These are phyloP conservation scores for Caradrina kadenii DNA, from an alignment of 2,888 invertebrate species.

Conservation along the genomic window DNA sequence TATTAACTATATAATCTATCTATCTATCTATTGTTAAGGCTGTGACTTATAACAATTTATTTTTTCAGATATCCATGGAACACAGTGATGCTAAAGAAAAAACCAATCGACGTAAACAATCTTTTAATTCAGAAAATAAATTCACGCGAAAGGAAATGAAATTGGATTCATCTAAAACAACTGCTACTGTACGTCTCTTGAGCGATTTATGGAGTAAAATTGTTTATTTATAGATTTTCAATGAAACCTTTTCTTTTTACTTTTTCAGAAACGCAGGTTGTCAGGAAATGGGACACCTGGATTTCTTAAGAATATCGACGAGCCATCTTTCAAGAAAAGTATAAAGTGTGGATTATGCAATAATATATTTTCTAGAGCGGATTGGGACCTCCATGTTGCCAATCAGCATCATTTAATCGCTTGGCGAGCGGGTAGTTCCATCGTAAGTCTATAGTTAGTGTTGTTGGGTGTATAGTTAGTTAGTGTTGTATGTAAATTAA, in stretches of 20 bases:
- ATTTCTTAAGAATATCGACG: slow-evolving; percentile 2
- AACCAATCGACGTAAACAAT: background rate
- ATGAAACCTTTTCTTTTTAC: background rate
- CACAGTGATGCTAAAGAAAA: background rate
- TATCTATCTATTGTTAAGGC: background rate
- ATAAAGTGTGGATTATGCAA: slow-evolving; percentile 74
- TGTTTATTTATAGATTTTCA: background rate
- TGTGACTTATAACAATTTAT: background rate
- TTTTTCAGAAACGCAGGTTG: slow-evolving; percentile 53
- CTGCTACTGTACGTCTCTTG: slow-evolving; percentile 24
- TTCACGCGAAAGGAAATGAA: slow-evolving; percentile 1
- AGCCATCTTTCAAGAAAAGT: slow-evolving; percentile 59
- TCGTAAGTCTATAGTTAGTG: slow-evolving; percentile 69
- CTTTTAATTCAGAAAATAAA: slow-evolving; percentile 17
- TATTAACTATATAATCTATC: background rate
- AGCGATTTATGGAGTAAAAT: background rate
- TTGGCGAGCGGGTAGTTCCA: slow-evolving; percentile 67
- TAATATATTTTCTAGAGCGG: slow-evolving; percentile 59
- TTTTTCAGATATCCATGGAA: slow-evolving; percentile 31
- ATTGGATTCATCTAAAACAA: slow-evolving; percentile 1
- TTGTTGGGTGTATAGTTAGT: background rate
- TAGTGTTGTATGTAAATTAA: no score
- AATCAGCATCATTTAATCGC: slow-evolving; percentile 72
- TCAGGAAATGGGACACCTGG: background rate
- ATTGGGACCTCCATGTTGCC: slow-evolving; percentile 73